Percentiles rank a stretch among this genome's conserved stretches.
Conservation (phyloP, 2,797 vertebrate species). For the Sebastolobus altivelis region DNA sequence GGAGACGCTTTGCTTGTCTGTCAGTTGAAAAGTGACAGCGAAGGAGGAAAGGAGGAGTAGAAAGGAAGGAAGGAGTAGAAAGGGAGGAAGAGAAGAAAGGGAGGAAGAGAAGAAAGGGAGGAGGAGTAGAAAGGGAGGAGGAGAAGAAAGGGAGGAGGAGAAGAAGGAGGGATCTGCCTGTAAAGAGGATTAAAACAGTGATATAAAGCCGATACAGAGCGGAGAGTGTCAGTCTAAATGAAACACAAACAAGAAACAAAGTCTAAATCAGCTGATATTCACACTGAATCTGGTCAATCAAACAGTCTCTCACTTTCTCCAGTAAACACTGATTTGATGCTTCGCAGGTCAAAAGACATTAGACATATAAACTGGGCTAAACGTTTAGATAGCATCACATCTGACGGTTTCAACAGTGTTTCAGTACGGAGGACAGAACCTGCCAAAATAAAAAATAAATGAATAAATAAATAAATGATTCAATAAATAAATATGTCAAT, state of each 20-base stretch:
- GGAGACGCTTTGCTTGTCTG: constrained; percentile 45
- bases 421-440: too few relatives aligned
- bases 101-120: not conserved
- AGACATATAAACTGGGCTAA: too few relatives aligned
- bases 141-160: not conserved
- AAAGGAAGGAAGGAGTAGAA: not conserved
- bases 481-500: too few relatives aligned
- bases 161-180: constrained; percentile 16
- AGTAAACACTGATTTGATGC: not conserved
- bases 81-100: not conserved
- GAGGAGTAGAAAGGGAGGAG: not conserved
- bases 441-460: too few relatives aligned
- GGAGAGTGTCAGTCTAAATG: not conserved
- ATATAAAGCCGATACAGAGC: constrained; percentile 56
- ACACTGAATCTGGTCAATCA: not conserved
- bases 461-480: too few relatives aligned
- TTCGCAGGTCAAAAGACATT: not conserved
- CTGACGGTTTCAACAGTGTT: too few relatives aligned
- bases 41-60: not conserved
- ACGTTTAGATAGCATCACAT: not conserved
- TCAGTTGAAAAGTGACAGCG: constrained; percentile 32
- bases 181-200: constrained; percentile 62
- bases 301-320: not conserved
- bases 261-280: constrained; percentile 10
- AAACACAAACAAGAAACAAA: constrained; percentile 21